Conservation (phyloP, 2,888 invertebrate species). For the Amitus sp. region DNA sequence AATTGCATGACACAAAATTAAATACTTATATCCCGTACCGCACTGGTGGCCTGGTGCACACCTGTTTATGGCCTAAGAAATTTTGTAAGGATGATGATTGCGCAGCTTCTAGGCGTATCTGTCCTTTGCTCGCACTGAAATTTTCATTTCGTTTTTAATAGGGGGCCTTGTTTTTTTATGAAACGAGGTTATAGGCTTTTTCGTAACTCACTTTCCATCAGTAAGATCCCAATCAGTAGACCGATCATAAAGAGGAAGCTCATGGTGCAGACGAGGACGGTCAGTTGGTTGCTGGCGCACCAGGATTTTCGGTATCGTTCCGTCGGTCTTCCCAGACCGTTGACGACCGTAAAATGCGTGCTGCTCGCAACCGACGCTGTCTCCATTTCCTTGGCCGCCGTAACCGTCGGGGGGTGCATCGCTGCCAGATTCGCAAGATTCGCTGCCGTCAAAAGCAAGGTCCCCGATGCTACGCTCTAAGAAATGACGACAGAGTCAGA, state of each 20-base stretch:
- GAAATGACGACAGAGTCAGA: no score
- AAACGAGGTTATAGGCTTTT: no score
- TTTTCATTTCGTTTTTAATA: slow-evolving; percentile 23
- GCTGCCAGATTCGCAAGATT: slow-evolving; percentile 70
- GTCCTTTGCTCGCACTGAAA: slow-evolving; percentile 69
- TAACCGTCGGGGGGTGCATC: slow-evolving; percentile 65
- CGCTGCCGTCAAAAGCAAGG: slow-evolving; percentile 81
- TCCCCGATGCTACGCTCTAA: slow-evolving; percentile 86
- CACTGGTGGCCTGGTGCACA: slow-evolving; percentile 56
- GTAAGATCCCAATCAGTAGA: slow-evolving; percentile 82
- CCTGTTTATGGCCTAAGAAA: slow-evolving; percentile 50
- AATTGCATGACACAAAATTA: slow-evolving; percentile 60
- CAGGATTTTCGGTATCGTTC: slow-evolving; percentile 73
- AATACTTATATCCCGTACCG: slow-evolving; percentile 60
- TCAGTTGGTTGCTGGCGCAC: slow-evolving; percentile 84
- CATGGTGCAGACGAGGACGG: slow-evolving; percentile 84
- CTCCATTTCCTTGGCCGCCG: slow-evolving; percentile 71
- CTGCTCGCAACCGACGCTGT: slow-evolving; percentile 83
- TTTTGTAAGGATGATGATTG: slow-evolving; percentile 7
- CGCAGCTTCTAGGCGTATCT: slow-evolving; percentile 52
- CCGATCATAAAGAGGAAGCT: slow-evolving; percentile 83
- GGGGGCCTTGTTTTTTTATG: no score
- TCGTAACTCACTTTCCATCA: slow-evolving; percentile 81
- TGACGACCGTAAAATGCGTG: slow-evolving; percentile 88
- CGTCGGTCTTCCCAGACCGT: slow-evolving; percentile 75